Conservation (phyloP, 2,888 invertebrate genomes). For the Geophilus truncorum region DNA sequence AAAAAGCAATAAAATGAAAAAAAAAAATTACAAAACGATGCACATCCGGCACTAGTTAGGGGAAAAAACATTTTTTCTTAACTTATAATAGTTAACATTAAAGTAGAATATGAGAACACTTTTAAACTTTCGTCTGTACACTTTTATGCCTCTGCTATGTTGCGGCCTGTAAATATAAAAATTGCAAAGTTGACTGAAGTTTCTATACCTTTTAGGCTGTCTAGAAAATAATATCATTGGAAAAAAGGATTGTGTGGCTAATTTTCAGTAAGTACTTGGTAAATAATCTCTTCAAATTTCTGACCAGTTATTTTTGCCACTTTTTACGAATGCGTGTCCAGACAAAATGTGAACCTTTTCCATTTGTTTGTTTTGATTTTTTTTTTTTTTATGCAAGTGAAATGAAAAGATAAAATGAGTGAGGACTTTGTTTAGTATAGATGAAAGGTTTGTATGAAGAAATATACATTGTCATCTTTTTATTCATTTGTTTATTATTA, state of each 20-base stretch:
- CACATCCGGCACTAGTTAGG: background rate
- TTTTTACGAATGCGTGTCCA: slow-evolving; percentile 8
- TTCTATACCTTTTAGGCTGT: slow-evolving; percentile 35
- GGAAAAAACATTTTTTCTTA: background rate
- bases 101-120: background rate
- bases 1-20: background rate
- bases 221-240: slow-evolving; percentile 30
- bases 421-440: background rate
- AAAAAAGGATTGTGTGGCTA: slow-evolving; percentile 32
- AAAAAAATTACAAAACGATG: background rate
- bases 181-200: slow-evolving; percentile 33
- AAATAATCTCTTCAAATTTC: slow-evolving; percentile 18
- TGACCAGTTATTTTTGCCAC: slow-evolving; percentile 16
- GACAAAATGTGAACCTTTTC: background rate
- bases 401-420: background rate
- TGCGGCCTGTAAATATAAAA: slow-evolving; percentile 1
- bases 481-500: background rate
- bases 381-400: background rate
- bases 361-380: background rate
- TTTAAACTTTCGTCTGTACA: background rate
- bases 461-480: background rate
- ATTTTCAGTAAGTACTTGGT: slow-evolving; percentile 33
- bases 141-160: background rate
- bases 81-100: background rate
- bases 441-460: slow-evolving; percentile 1